These are phyloP conservation scores for Diabrotica balteata DNA, from an alignment of 2,888 invertebrate species.

Conservation along the genomic window DNA sequence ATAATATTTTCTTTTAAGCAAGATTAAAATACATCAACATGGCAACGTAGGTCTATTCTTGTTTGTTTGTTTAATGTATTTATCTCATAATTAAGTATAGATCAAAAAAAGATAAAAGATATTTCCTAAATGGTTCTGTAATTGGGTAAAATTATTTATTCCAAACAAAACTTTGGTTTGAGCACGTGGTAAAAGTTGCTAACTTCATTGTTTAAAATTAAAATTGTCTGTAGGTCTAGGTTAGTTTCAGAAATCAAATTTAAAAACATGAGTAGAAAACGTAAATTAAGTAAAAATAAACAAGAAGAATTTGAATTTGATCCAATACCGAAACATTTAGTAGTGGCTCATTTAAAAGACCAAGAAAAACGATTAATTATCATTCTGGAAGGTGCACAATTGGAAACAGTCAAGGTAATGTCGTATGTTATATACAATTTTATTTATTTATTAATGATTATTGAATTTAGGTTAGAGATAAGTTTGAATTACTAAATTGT, in stretches of 20 bases:
- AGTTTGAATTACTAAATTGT: slow-evolving; percentile 90
- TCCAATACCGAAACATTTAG: slow-evolving; percentile 78
- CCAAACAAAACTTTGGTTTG: too few species aligned
- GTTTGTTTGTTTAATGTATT: too few species aligned
- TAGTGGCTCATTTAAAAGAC: slow-evolving; percentile 78
- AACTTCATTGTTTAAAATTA: too few species aligned
- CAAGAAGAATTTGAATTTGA: slow-evolving; percentile 80
- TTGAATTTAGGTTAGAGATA: slow-evolving; percentile 75
- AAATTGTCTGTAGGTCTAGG: too few species aligned
- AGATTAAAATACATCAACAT: too few species aligned
- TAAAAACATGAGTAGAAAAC: slow-evolving; percentile 64
- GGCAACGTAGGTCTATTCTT: too few species aligned
- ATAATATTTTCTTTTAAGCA: too few species aligned
- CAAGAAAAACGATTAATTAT: slow-evolving; percentile 92
- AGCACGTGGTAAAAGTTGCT: too few species aligned
- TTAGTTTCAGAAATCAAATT: neutral
- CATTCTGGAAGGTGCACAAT: slow-evolving; percentile 90
- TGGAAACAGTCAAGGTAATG: slow-evolving; percentile 92
- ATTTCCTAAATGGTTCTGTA: too few species aligned
- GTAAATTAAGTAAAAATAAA: slow-evolving; percentile 62
- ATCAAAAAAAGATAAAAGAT: too few species aligned
- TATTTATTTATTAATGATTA: slow-evolving; percentile 2
- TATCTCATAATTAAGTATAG: too few species aligned
- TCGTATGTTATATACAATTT: neutral
- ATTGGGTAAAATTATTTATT: too few species aligned